A percentile compares a stretch with the other conserved stretches of the same genome.
These are phyloP conservation scores for Otus scops DNA, from an alignment of 2,797 vertebrate species.

Conservation along the genomic window DNA sequence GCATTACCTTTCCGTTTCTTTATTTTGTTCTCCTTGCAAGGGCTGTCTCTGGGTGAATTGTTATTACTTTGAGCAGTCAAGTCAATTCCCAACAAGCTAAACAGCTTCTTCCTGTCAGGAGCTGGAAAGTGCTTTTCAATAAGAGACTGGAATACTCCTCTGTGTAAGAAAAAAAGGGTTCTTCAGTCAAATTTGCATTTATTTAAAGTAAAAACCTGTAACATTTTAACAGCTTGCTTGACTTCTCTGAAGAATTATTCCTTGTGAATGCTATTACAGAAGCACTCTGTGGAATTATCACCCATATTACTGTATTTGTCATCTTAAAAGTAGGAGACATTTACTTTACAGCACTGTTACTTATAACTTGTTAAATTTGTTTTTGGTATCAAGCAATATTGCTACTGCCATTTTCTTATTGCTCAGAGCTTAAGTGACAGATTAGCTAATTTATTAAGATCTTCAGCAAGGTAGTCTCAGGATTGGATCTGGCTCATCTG, in stretches of 20 bases:
- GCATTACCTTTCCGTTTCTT: conserved; percentile 93
- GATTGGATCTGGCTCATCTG: background rate
- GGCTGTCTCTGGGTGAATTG: conserved; percentile 84
- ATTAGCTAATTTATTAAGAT: background rate
- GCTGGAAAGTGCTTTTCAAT: conserved; percentile 99
- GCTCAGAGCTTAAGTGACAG: background rate
- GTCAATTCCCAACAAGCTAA: conserved; percentile 94
- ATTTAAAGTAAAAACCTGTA: background rate
- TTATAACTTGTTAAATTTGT: background rate
- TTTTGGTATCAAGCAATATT: background rate
- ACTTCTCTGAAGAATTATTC: background rate
- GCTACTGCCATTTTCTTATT: background rate
- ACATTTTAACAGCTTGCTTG: background rate
- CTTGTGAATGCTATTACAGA: background rate
- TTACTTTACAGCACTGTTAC: background rate
- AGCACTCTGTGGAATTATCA: background rate
- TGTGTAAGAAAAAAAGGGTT: conserved; percentile 60
- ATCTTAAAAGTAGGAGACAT: background rate
- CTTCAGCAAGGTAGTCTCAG: background rate
- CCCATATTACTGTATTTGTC: background rate
- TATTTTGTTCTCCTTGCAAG: conserved; percentile 85
- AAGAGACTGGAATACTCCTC: conserved; percentile 95
- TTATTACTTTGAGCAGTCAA: conserved; percentile 89
- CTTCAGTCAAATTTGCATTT: background rate
- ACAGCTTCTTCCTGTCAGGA: conserved; percentile 96